Base-by-base conservation (phyloP, 1,140 invertebrate species). In the Drosophila saltans region DNA sequence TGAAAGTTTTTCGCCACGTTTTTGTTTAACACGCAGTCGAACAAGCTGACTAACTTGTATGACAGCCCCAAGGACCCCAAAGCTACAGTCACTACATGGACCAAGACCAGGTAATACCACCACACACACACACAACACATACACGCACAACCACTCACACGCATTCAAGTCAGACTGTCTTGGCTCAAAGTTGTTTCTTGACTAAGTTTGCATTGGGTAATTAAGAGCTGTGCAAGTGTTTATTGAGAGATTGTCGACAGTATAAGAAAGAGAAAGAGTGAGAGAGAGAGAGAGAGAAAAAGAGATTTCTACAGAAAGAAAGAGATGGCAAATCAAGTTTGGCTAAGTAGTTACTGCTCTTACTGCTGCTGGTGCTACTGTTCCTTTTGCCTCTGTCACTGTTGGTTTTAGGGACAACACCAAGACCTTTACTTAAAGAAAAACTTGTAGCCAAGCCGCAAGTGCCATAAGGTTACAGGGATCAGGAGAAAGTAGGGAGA, bases 201-300 rank as follows among this genome's bases (percentile, higher is more conserved):
- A 86, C 70, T 77, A 86, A 85, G 82, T 85, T 86, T 86, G 79
- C 83, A 88, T 88, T 88, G 83, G 83, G 83, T 86, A 88, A 88
- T 88, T 86, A 86, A 86, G 83, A 86, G 83, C 83, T 86, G 82
- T 74, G 83, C 83, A 86, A 86, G 83, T 86, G 83, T 86, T 86
- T 86, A 86, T 86, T 88, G 83, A 78, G 75, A 88, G 75, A 72
- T 77, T 77, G 75, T 59, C 58, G 68, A 45, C 64, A 60, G 74
- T 45, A 74, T 5, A 21, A n/a, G 11, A 43, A 5, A 30, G 63
- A 59, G 58, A 69, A 55, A 65, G 9, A 16, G 10, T 33, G 26
- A 1, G 3, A n/a, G 11, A 11, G 21, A 59, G 33, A n/a, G 4
- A 56, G 10, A 56, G 11, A 28, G 10, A 52, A 8, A 2, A 7